Evolutionary conservation across 1,140 invertebrate species (phyloP), one percentile per base, ranked within the genome.

Genomic region (Venturia canescens): DNA sequence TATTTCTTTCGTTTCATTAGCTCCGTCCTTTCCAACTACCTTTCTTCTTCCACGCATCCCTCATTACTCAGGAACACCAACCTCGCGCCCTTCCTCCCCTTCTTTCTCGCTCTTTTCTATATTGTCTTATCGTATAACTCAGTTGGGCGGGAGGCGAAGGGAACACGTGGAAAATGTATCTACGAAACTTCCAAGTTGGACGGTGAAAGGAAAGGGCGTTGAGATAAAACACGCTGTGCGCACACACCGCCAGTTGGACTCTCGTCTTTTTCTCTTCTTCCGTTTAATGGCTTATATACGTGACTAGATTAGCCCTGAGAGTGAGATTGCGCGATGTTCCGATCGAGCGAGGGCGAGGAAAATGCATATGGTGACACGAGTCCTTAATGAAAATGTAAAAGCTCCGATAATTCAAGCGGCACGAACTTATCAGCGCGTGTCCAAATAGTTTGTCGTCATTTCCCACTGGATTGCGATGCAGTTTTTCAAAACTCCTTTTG

Each of bases 1-100:
- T 90, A 91, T 90, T 91, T 87, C 88, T 90, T 90, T 86, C 89
- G 87, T 90, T 90, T 91, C 90, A 90, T 90, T 91, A 90, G 90
- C 83, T 88, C 84, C 72, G 83, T 71, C 78, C 83, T 75, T 72
- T 77, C 74, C 79, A 83, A 79, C 83, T 85, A 79, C 75, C 78
- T 84, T 81, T 79, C 82, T 81, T 82, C 81, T 50, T 74, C 78
- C 71, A 26, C 81, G 80, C 80, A 78, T 83, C 50, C 27, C 57
- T 53, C 70, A 75, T 80, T 77, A 72, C 21, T 50, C 77, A 67
- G 74, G 44, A 67, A 71, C 79, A 53, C 38, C 72, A 78, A 53
- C 44, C 27, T 26, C 5, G 18, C 26, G 18, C 44, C 18, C 48
- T 69, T 29, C 71, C 66, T 60, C 23, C 4, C 23, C 4, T 26